Evolutionary conservation across 1,140 invertebrate species (phyloP), one percentile per base, ranked within the genome.

Genomic region (Drosophila dunni): DNA sequence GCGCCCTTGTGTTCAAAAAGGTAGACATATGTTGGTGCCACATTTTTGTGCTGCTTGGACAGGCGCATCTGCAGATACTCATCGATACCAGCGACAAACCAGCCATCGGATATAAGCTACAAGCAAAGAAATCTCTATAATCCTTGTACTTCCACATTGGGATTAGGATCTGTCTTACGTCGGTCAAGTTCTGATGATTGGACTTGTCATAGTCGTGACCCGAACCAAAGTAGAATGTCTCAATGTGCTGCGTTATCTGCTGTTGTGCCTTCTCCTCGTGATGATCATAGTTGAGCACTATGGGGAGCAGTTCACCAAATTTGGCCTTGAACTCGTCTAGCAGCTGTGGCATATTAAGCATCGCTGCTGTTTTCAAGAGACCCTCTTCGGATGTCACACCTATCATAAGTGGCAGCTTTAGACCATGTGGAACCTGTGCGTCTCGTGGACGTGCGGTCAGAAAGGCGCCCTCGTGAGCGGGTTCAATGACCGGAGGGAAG

Each of bases 401-500:
- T 13, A 94, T 94, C 73, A 97, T 94, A 93, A 95, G 94, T 0
- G 95, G 95, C 9, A 96, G 93, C 42, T 94, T 85, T 8, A 93
- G 81, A 1, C 94, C 81, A 40, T 93, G 92, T 0, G 94, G 95
- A 67, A 89, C 90, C 0, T 94, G 79, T 9, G 94, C 86, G 15
- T 78, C 45, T 1, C 93, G 83, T 1, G 95, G 95, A 75, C 93
- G 92, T 70, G 94, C 93, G 0, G 93, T 94, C 0, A 96, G 75
- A 79, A 96, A 96, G 11, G 95, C 95, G n/a, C 94, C 95, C 7
- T 94, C 93, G 48, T 94, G 92, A 66, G 94, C 86, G 0, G 94
- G 94, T 90, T 96, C 95, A 15, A 96, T 91, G 0, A 95, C 95
- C 0, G 96, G 95, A 70, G 95, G 95, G 75, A 96, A 96, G 1